Evolutionary conservation across 2,113 vertebrate species (phyloP), one percentile per base, ranked within the genome.

Genomic region (Hymenochirus boettgeri): DNA sequence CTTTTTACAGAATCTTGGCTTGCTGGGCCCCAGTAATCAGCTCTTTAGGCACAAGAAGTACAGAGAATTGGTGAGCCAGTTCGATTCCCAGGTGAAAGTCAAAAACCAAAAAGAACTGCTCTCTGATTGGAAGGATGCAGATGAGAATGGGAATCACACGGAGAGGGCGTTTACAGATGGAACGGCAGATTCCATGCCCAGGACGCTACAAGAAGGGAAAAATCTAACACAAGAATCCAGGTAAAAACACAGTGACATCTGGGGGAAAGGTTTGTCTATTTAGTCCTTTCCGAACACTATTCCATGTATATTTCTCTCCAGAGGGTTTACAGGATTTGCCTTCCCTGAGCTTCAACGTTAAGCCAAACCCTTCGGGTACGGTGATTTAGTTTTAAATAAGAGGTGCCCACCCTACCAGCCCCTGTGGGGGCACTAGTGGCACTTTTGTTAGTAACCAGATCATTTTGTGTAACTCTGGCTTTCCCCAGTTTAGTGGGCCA

Each of bases 1-100:
- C 37, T n/a, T 17, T 25, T 7, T 0, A 0, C 39, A 99, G 96
- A 89, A 95, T 73, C 86, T 96, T 79, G 96, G 96, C 24, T 73
- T 99, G 54, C 82, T 97, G 71, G 88, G 90, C 18, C 86, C 89
- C 58, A 74, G 86, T 8, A 94, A 92, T 1, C 83, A 94, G 74
- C 80, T 92, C 2, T 88, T 90, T 0, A 84, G 85, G 0, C 83
- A 78, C 0, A 73, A 88, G 15, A 79, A 85, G 67, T 83, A 78
- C 65, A 60, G 79, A 1, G 76, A 77, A 11, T 71, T 78, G 4
- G 75, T 56, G 1, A 82, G 85, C 48, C 83, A 84, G 71, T 82
- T 88, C 1, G 83, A 83, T 73, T 82, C 80, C 7, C 77, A 81
- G 0, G 82, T 81, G 1, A 83, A 15, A 7, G 5, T 2, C 6